Percentiles rank a stretch among this genome's conserved stretches.
Conservation (phyloP, 1,140 invertebrate species). For the Andrena cerasifolii region DNA sequence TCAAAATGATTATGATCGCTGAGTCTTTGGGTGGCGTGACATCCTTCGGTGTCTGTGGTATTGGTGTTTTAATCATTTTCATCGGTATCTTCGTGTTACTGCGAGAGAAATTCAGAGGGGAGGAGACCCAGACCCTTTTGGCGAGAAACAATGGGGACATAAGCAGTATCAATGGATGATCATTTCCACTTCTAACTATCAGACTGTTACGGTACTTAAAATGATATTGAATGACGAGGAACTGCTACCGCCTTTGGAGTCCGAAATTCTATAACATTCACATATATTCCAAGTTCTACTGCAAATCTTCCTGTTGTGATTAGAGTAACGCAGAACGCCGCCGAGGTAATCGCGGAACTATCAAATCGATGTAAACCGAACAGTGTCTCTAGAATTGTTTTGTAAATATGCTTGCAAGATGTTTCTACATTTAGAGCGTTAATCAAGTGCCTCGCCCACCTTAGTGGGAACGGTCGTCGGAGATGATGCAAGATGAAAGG, state of each 20-base stretch:
- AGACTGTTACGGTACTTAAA: neutral
- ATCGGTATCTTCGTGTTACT: slow-evolving; percentile 77
- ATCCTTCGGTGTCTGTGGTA: slow-evolving; percentile 80
- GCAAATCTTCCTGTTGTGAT: neutral
- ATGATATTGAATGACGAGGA: neutral
- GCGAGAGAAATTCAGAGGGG: slow-evolving; percentile 54
- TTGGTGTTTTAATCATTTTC: slow-evolving; percentile 81
- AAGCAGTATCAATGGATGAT: neutral
- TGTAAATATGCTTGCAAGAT: slow-evolving; percentile 21
- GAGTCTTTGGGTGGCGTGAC: slow-evolving; percentile 82
- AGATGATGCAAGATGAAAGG: neutral
- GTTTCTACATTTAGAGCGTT: slow-evolving; percentile 7
- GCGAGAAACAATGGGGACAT: slow-evolving; percentile 44
- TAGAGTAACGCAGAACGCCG: neutral
- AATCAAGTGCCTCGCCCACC: slow-evolving; percentile 52
- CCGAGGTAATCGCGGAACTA: neutral
- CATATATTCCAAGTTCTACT: neutral
- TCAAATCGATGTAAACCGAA: neutral
- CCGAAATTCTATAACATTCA: neutral
- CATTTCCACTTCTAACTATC: neutral
- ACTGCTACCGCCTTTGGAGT: neutral
- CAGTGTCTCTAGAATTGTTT: neutral
- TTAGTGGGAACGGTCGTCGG: neutral
- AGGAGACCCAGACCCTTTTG: slow-evolving; percentile 71
- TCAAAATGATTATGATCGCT: slow-evolving; percentile 83